Evolutionary conservation across 1,140 invertebrate species (phyloP).

Genomic region (Drosophila sulfurigaster): DNA sequence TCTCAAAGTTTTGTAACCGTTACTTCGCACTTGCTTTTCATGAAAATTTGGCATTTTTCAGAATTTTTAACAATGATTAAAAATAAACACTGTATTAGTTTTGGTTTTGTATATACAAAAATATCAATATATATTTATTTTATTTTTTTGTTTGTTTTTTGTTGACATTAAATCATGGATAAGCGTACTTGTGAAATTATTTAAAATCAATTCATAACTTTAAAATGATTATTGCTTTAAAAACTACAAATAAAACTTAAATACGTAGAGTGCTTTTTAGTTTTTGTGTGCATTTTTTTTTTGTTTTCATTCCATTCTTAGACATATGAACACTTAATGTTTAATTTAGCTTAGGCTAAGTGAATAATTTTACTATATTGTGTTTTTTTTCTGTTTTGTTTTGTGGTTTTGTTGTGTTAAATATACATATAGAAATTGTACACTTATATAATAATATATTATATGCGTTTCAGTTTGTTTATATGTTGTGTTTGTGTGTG

Average conservation of each 20-base stretch:
- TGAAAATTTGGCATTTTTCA: too few species aligned
- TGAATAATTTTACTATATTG: slow-evolving; percentile 54
- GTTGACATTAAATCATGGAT: slow-evolving; percentile 65
- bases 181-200: slow-evolving; percentile 73
- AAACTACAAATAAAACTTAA: slow-evolving; percentile 72
- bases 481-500: slow-evolving; percentile 8
- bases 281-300: slow-evolving; percentile 54
- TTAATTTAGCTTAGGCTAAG: slow-evolving; percentile 47
- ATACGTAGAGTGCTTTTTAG: slow-evolving; percentile 40
- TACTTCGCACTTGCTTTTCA: too few species aligned
- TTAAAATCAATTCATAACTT: slow-evolving; percentile 71
- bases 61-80: neutral
- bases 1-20: neutral
- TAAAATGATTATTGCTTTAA: slow-evolving; percentile 76
- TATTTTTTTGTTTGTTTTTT: slow-evolving; percentile 49
- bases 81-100: neutral
- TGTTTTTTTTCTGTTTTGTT: slow-evolving; percentile 38
- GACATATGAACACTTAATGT: slow-evolving; percentile 69
- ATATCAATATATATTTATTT: slow-evolving; percentile 59
- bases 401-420: slow-evolving; percentile 22
- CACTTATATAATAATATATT: slow-evolving; percentile 75
- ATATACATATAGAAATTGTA: slow-evolving; percentile 61
- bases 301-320: slow-evolving; percentile 66
- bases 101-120: slow-evolving; percentile 54
- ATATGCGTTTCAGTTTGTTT: slow-evolving; percentile 62